A percentile compares a stretch with the other conserved stretches of the same genome.
These are phyloP conservation scores for Leptogaster cylindrica DNA, from an alignment of 2,888 invertebrate species.

Conservation along the genomic window DNA sequence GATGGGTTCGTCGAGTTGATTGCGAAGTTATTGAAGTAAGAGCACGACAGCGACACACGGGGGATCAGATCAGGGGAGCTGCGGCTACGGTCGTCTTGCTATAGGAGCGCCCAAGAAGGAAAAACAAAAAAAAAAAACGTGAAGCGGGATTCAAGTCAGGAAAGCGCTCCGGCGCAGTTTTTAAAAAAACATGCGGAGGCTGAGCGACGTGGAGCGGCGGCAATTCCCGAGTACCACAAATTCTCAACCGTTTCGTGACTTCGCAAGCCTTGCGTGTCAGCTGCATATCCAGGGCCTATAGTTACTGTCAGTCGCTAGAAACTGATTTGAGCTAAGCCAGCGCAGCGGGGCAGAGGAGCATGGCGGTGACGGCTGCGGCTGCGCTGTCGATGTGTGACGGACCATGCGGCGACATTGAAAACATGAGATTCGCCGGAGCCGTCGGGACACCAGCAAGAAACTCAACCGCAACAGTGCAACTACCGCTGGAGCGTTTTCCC, in stretches of 20 bases:
- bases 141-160: neutral
- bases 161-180: neutral
- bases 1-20: no score
- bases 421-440: constrained; percentile 43
- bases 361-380: constrained; percentile 4
- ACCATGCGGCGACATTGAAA: constrained; percentile 2
- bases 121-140: no score
- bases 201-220: neutral
- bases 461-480: constrained; percentile 46
- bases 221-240: neutral
- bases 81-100: no score
- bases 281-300: constrained; percentile 14
- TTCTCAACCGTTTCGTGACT: constrained; percentile 11
- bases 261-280: constrained; percentile 8
- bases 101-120: no score
- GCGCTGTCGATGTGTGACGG: constrained; percentile 6
- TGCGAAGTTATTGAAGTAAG: no score
- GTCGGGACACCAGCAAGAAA: no score
- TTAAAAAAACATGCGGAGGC: neutral
- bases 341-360: neutral
- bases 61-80: no score
- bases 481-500: constrained; percentile 4
- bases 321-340: constrained; percentile 8
- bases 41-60: no score
- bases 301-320: constrained; percentile 15